Base-by-base conservation (phyloP, 1,140 invertebrate genomes). In the Paramacrobiotus metropolitanus region DNA sequence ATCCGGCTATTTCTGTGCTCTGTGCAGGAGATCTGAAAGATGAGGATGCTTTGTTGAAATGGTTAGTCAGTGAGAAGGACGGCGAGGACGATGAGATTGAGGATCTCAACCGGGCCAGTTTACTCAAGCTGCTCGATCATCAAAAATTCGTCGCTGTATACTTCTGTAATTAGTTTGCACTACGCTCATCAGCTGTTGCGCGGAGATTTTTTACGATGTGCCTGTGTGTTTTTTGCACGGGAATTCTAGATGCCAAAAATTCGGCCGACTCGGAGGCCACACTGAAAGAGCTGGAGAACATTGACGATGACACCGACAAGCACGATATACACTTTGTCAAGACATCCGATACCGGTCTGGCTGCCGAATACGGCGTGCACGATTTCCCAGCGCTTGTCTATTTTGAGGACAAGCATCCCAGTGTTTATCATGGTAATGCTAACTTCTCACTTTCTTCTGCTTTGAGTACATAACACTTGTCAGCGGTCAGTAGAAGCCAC, bases 251-350 rank as follows among this genome's bases (percentile, higher is more conserved):
- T 73, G 84, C 85, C 68, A 84, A 90, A 67, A 85, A 87, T 62
- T 82, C 85, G 66, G 79, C 83, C 62, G 79, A 82, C 9, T 92
- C 87, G 70, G 78, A 81, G 60, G 81, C 83, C 65, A 83, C 91
- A 64, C 73, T 93, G 21, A 82, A 87, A 66, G 86, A 91, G 68
- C 73, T 93, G 63, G 89, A 93, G 3, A 68, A 69, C 44, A 71
- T 71, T 31, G 69, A 71, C 61, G 67, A 71, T 59, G 62, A 69
- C 18, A 62, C 64, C 20, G 64, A 91, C 69, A 82, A 87, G 68
- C 82, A 87, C 67, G 86, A 86, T 62, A 88, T 90, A 67, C 86
- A 92, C 72, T 90, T 94, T 73, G 87, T 93, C 4, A 92, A 92
- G 70, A 88, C 86, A 1, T 87, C 85, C 68, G 87, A 92, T 74